Evolutionary conservation across 2,797 vertebrate species (phyloP).

Genomic region (Danio albolineatus): DNA sequence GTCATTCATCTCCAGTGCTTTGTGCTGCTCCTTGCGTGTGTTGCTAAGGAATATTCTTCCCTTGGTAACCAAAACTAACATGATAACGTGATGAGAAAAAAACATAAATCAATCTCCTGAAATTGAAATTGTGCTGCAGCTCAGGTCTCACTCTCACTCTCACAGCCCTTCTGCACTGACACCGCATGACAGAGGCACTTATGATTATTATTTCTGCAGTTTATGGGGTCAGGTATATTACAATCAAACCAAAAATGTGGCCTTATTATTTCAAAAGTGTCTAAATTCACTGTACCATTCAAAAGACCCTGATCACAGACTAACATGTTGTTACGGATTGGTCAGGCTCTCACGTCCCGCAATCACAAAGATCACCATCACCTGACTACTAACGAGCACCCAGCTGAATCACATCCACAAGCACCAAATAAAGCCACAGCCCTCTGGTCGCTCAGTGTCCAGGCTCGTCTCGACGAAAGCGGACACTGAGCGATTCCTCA

Average conservation of each 20-base stretch:
- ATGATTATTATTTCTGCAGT: background rate
- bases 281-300: background rate
- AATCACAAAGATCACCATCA: no score
- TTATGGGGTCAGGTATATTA: background rate
- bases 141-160: slow-evolving; percentile 9
- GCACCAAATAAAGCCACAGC: no score
- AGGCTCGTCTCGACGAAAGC: no score
- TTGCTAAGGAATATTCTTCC: slow-evolving; percentile 49
- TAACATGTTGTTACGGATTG: no score
- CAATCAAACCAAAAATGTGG: background rate
- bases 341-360: no score
- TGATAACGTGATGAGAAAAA: slow-evolving; percentile 23
- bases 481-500: no score
- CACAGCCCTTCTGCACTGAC: slow-evolving; percentile 9
- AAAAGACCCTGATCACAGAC: background rate
- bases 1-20: slow-evolving; percentile 36
- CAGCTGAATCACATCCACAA: no score
- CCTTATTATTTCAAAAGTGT: background rate
- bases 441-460: no score
- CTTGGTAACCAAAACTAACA: slow-evolving; percentile 50
- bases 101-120: background rate
- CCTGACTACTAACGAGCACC: no score
- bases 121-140: slow-evolving; percentile 30
- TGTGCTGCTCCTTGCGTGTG: slow-evolving; percentile 5
- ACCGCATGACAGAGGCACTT: slow-evolving; percentile 3